Percentiles rank a stretch among this genome's conserved stretches.
These are phyloP conservation scores for Anarsia innoxiella DNA, from an alignment of 2,888 invertebrate species.

Conservation along the genomic window DNA sequence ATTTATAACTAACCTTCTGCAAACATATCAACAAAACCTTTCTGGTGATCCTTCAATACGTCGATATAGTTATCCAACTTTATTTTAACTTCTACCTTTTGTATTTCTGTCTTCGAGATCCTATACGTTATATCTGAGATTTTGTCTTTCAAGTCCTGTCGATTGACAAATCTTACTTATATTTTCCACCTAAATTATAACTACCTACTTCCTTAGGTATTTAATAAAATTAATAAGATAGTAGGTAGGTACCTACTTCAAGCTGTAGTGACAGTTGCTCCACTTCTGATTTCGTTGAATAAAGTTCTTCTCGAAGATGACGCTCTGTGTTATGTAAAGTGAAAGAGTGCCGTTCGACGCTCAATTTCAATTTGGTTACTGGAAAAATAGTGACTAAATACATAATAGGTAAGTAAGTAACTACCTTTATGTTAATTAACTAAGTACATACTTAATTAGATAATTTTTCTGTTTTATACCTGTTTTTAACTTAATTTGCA, in stretches of 20 bases:
- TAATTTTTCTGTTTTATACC: conserved; percentile 19
- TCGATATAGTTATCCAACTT: conserved; percentile 36
- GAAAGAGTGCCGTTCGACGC: conserved; percentile 30
- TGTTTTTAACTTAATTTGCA: conserved; percentile 23
- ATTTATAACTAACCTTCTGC: conserved; percentile 41
- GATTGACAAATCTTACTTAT: conserved; percentile 1
- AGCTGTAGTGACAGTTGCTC: conserved; percentile 36
- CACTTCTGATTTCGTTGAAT: conserved; percentile 32
- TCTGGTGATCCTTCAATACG: conserved; percentile 32
- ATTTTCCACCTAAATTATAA: not conserved
- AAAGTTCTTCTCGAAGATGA: conserved; percentile 35
- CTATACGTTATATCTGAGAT: conserved; percentile 38
- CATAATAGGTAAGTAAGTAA: no score
- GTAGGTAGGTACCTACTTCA: no score
- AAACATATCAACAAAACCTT: conserved; percentile 37
- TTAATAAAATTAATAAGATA: no score
- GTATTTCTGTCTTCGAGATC: conserved; percentile 45
- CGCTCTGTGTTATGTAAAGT: conserved; percentile 38
- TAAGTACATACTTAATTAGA: no score
- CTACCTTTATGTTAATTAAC: no score
- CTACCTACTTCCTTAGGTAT: not conserved
- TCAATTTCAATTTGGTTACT: conserved; percentile 40
- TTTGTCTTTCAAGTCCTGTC: conserved; percentile 39
- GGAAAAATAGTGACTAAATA: conserved; percentile 16
- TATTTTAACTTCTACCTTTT: conserved; percentile 40